A percentile compares a stretch with the other conserved stretches of the same genome.
These are phyloP conservation scores for Drosophila bocqueti DNA, from an alignment of 1,140 invertebrate species.

Conservation along the genomic window DNA sequence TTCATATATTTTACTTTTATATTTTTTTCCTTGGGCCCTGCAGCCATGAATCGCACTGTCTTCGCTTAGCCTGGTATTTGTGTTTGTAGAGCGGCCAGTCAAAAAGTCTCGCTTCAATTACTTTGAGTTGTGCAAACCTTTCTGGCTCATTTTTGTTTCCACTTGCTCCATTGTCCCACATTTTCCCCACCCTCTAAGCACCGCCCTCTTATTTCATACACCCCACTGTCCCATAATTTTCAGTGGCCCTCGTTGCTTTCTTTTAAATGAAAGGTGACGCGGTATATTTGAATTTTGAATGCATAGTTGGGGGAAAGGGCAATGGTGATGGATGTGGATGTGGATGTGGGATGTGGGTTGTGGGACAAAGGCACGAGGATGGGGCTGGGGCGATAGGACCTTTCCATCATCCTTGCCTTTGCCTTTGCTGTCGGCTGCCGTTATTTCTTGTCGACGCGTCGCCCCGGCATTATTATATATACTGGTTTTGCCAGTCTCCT, in stretches of 20 bases:
- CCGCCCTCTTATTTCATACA: neutral
- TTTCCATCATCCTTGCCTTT: constrained; percentile 31
- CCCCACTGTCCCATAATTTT: constrained; percentile 15
- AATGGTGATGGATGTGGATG: constrained; percentile 22
- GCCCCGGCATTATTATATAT: constrained; percentile 46
- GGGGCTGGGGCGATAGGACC: constrained; percentile 8
- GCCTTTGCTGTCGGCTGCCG: constrained; percentile 5
- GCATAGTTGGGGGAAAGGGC: constrained; percentile 7
- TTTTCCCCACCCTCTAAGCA: constrained; percentile 1
- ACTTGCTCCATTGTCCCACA: constrained; percentile 15
- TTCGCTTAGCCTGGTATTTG: neutral
- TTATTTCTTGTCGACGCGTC: constrained; percentile 23
- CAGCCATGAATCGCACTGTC: constrained; percentile 12
- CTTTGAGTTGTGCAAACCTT: constrained; percentile 42
- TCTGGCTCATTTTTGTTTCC: constrained; percentile 9
- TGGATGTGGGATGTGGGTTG: constrained; percentile 3
- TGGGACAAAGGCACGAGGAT: neutral
- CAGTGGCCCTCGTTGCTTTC: constrained; percentile 35
- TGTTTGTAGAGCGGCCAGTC: constrained; percentile 10
- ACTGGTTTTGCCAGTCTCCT: neutral
- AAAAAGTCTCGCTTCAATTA: constrained; percentile 44
- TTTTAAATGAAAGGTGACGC: constrained; percentile 64
- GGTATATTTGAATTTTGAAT: constrained; percentile 67
- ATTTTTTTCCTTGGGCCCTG: neutral
- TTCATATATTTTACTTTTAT: neutral